phyloP scores from a whole-genome alignment of 2,797 vertebrate species.

The Peromyscus melanophrys region DNA sequence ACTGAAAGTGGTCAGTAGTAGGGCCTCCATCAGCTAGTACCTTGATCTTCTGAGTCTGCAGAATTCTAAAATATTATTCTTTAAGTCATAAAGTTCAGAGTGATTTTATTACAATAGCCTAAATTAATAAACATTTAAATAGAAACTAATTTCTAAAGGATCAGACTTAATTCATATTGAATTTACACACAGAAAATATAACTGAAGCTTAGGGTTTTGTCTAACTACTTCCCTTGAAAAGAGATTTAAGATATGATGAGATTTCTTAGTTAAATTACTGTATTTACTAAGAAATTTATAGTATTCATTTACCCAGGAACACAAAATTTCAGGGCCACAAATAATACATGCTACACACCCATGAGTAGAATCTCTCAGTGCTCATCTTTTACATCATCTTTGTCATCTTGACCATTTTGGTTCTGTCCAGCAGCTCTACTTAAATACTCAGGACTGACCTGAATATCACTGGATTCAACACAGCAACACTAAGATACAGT shows the following conservation, averaged over 20 bases:
- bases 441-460: background rate
- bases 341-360: background rate
- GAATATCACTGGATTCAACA: background rate
- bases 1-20: background rate
- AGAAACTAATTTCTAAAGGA: constrained; percentile 43
- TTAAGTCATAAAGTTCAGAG: background rate
- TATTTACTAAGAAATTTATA: constrained; percentile 38
- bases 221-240: constrained; percentile 41
- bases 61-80: background rate
- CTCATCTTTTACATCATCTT: background rate
- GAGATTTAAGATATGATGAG: constrained; percentile 8
- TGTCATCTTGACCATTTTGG: background rate
- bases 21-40: background rate
- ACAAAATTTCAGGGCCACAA: background rate
- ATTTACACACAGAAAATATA: constrained; percentile 46
- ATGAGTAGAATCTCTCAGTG: background rate
- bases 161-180: constrained; percentile 15
- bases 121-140: constrained; percentile 62
- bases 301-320: background rate
- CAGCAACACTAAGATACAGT: background rate
- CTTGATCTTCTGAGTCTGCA: background rate
- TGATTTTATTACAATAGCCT: background rate
- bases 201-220: constrained; percentile 14
- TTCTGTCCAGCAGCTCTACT: background rate
- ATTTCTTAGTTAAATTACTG: constrained; percentile 37